These are phyloP conservation scores for Bombus polaris DNA, from an alignment of 1,140 invertebrate genomes.

Conservation along the genomic window DNA sequence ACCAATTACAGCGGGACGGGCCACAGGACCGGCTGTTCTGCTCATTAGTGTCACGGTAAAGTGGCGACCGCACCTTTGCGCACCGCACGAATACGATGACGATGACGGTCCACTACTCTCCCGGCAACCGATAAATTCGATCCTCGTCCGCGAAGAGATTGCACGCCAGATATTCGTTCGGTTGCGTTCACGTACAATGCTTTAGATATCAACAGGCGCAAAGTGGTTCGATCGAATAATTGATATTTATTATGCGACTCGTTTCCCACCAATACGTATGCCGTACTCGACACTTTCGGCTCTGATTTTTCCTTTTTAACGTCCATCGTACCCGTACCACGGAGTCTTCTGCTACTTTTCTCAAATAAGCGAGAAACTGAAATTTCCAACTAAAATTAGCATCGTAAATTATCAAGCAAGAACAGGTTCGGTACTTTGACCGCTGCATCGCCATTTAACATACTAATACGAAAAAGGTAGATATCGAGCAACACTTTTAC, in stretches of 20 bases:
- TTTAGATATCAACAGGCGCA: neutral
- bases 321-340: neutral
- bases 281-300: neutral
- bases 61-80: constrained; percentile 58
- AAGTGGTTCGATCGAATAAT: constrained; percentile 12
- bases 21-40: constrained; percentile 46
- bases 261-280: neutral
- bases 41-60: constrained; percentile 66
- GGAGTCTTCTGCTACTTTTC: too few species aligned
- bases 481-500: neutral
- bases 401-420: neutral
- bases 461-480: neutral
- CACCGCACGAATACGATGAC: constrained; percentile 46
- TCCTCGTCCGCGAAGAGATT: neutral
- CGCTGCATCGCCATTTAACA: neutral
- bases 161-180: neutral
- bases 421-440: neutral
- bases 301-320: neutral
- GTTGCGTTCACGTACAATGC: neutral
- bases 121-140: constrained; percentile 6
- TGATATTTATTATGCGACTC: neutral
- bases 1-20: constrained; percentile 65
- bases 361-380: too few species aligned
- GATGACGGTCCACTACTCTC: constrained; percentile 51
- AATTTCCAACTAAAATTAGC: neutral